phyloP scores from a whole-genome alignment of 2,888 invertebrate genomes.

The Abscondita cerata region DNA sequence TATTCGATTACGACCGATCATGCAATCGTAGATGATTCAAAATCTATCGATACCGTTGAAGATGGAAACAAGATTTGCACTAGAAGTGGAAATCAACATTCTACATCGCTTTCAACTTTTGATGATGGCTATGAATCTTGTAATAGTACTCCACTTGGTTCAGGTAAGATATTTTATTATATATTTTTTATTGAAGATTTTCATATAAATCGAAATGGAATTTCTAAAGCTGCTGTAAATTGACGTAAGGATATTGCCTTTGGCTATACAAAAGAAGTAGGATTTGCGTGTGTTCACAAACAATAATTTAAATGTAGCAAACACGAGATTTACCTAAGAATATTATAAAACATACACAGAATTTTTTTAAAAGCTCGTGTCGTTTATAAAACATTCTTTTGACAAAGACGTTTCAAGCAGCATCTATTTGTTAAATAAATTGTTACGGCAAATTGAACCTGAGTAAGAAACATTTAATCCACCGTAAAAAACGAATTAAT shows the following conservation, averaged over 20 bases:
- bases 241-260: conserved; percentile 7
- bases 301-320: too few relatives aligned
- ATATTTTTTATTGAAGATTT: conserved; percentile 11
- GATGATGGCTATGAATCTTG: conserved; percentile 74
- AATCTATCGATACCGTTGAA: conserved; percentile 28
- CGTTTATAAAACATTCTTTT: too few relatives aligned
- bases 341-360: too few relatives aligned
- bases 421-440: too few relatives aligned
- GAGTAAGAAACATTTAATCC: too few relatives aligned
- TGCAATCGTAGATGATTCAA: conserved; percentile 35
- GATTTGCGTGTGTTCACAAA: not conserved
- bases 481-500: too few relatives aligned
- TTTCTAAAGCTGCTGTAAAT: conserved; percentile 14
- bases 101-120: conserved; percentile 58
- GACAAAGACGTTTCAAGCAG: too few relatives aligned
- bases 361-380: too few relatives aligned
- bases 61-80: conserved; percentile 34
- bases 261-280: not conserved
- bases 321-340: too few relatives aligned
- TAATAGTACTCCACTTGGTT: conserved; percentile 70
- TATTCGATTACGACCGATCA: conserved; percentile 21
- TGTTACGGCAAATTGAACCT: too few relatives aligned
- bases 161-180: conserved; percentile 57
- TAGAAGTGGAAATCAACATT: conserved; percentile 42
- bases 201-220: conserved; percentile 11